Evolutionary conservation across 2,888 invertebrate genomes (phyloP), one percentile per base, ranked within the genome.

Genomic region (Chydorus sphaericus): DNA sequence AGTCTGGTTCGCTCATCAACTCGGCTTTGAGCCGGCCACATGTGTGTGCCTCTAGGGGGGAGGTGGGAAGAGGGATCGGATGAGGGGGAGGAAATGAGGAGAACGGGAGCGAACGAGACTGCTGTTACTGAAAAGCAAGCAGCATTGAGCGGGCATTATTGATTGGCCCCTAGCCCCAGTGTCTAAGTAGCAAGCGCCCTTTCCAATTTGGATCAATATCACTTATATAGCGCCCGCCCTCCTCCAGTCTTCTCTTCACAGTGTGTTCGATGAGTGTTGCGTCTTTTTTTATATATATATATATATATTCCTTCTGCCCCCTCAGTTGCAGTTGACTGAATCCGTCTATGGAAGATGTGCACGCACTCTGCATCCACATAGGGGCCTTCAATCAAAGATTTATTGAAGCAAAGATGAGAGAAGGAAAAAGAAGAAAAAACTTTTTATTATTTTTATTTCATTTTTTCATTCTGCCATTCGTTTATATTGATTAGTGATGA

Each of bases 141-240:
- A 18, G 39, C 39, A 18, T 23, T 23, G n/a, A 39, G 8, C 20
- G 20, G 39, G 39, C 39, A 39, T 52, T 52, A 52, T 52, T 52
- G 52, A 52, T 52, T 52, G 52, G 52, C 37, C 23, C 52, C 23
- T 52, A 23, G 31, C 52, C 18, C 36, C 36, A 20, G 52, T 52
- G 52, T 52, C 52, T 52, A 52, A 52, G 52, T 52, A 52, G 52
- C 18, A 52, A n/a, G 52, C 52, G 52, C 44, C 18, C 44, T 44
- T 52, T 37, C 52, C 52, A 52, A 52, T 52, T 52, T 52, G 52
- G 52, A 52, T 52, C 52, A 36, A 52, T 52, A 52, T 52, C 52
- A 52, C 52, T 52, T 36, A 52, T 52, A 36, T 33, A 20, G n/a
- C 52, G 31, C 23, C 36, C 52, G 14, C 18, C 50, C 50, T 20